phyloP scores from a whole-genome alignment of 1,140 invertebrate genomes.

The Sycophila sp. region DNA sequence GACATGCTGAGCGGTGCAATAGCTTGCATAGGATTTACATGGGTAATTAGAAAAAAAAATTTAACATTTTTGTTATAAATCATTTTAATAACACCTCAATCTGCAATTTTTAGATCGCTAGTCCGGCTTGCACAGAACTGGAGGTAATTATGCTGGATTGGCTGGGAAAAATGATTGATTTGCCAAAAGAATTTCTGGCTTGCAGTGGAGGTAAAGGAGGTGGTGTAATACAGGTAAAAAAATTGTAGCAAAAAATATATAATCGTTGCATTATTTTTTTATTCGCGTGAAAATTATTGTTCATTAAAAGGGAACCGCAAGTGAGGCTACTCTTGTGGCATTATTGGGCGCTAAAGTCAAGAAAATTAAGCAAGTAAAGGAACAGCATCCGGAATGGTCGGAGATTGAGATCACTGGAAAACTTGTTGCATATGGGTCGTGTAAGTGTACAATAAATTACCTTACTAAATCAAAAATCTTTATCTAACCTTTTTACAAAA shows the following conservation, averaged over 20 bases:
- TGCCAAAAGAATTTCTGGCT: slow-evolving; percentile 90
- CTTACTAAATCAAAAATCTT: no score
- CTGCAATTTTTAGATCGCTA: slow-evolving; percentile 77
- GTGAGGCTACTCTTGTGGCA: slow-evolving; percentile 87
- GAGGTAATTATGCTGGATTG: slow-evolving; percentile 98
- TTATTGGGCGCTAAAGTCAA: slow-evolving; percentile 90
- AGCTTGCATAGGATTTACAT: slow-evolving; percentile 88
- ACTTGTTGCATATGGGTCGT: slow-evolving; percentile 87
- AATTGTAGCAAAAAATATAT: neutral
- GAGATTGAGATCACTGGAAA: slow-evolving; percentile 87
- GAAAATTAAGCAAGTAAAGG: slow-evolving; percentile 76
- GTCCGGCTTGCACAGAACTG: slow-evolving; percentile 96
- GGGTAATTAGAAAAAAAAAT: slow-evolving; percentile 69
- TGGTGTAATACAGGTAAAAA: slow-evolving; percentile 85
- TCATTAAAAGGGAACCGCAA: slow-evolving; percentile 80
- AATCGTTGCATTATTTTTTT: neutral
- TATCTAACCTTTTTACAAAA: no score
- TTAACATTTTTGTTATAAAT: no score
- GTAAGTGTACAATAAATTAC: slow-evolving; percentile 61
- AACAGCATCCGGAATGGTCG: slow-evolving; percentile 78
- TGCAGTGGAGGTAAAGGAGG: slow-evolving; percentile 85
- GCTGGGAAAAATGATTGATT: slow-evolving; percentile 93
- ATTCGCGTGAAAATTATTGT: neutral
- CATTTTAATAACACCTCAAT: neutral
- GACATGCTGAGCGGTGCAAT: slow-evolving; percentile 97